A percentile compares a stretch with the other conserved stretches of the same genome.
phyloP scores from a whole-genome alignment of 2,888 invertebrate species.

The Pteria penguin region DNA sequence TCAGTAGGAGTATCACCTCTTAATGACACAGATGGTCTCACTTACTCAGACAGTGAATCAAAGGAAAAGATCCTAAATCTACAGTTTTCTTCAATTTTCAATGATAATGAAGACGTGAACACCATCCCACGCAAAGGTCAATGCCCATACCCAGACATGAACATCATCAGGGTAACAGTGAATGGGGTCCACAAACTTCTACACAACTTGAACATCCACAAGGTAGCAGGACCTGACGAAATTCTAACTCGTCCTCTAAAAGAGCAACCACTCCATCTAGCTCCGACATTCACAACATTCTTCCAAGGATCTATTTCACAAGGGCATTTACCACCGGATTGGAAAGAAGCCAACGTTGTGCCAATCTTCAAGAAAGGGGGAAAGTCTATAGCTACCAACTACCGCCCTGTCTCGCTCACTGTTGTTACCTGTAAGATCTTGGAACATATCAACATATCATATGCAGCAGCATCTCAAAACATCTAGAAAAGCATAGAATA shows the following conservation, averaged over 20 bases:
- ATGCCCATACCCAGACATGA: background rate
- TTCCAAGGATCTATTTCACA: background rate
- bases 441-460: background rate
- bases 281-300: background rate
- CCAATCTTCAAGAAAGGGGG: too few species aligned
- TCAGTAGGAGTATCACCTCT: conserved; percentile 8
- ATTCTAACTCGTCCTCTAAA: background rate
- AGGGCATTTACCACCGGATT: background rate
- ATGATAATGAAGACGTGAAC: background rate
- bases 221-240: background rate
- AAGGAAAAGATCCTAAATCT: background rate
- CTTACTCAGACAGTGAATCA: background rate
- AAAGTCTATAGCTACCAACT: background rate
- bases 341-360: background rate
- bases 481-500: background rate
- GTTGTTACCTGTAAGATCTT: background rate
- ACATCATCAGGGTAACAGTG: background rate
- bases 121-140: background rate
- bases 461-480: background rate
- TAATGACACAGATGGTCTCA: background rate
- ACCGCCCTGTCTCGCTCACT: background rate
- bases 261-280: background rate
- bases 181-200: conserved; percentile 3
- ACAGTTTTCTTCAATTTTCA: background rate
- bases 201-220: background rate